Percentiles rank a stretch among this genome's conserved stretches.
phyloP scores from a whole-genome alignment of 2,888 invertebrate genomes.

The Sesia bembeciformis region DNA sequence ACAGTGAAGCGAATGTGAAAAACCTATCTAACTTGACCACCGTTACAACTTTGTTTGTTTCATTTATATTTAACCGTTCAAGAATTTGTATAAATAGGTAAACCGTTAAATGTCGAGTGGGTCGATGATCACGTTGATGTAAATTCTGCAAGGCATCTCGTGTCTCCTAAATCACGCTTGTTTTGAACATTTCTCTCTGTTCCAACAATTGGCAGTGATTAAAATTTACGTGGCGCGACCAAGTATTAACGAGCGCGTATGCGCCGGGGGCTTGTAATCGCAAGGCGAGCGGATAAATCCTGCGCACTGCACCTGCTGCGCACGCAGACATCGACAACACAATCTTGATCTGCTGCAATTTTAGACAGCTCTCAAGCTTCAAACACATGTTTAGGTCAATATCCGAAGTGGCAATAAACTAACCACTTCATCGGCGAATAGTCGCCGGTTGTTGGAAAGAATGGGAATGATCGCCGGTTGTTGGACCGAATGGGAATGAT shows the following conservation, averaged over 20 bases:
- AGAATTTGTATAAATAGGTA: too few relatives aligned
- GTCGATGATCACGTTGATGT: constrained; percentile 14
- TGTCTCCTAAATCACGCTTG: constrained; percentile 64
- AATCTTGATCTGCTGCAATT: constrained; percentile 16
- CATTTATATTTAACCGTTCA: too few relatives aligned
- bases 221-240: constrained; percentile 71
- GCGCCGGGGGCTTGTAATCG: constrained; percentile 50
- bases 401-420: too few relatives aligned
- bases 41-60: too few relatives aligned
- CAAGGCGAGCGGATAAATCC: constrained; percentile 66
- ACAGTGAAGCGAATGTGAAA: too few relatives aligned
- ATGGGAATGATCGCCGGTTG: constrained; percentile 9
- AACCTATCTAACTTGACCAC: too few relatives aligned
- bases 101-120: too few relatives aligned
- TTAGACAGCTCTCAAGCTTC: constrained; percentile 7
- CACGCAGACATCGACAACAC: neutral
- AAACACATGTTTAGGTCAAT: neutral
- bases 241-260: constrained; percentile 69
- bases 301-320: constrained; percentile 63
- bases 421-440: too few relatives aligned
- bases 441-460: constrained; percentile 1
- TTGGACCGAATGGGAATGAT: constrained; percentile 13
- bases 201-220: constrained; percentile 70
- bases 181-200: constrained; percentile 62
- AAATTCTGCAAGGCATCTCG: constrained; percentile 41